Percentiles rank a stretch among this genome's conserved stretches.
Evolutionary conservation across 2,888 invertebrate species (phyloP).

Genomic region (Drosophila nr. perissopoda): DNA sequence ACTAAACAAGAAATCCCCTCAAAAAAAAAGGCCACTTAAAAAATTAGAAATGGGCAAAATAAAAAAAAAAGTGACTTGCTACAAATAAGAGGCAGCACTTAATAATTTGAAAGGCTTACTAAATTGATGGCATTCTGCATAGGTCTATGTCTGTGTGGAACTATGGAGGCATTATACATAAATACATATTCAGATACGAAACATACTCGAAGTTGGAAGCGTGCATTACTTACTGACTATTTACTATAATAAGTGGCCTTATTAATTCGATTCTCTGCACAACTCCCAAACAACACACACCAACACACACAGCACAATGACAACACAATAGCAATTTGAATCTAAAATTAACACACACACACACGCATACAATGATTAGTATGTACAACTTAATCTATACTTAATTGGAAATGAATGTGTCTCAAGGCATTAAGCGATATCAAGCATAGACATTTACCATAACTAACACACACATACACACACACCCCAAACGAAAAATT

Average conservation of each 20-base stretch:
- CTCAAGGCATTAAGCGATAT: conserved; percentile 30
- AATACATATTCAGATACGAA: conserved; percentile 16
- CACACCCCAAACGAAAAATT: conserved; percentile 13
- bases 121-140: conserved; percentile 10
- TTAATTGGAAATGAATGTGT: conserved; percentile 31
- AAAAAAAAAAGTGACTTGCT: conserved; percentile 40
- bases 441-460: conserved; percentile 47
- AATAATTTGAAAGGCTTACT: conserved; percentile 11
- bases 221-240: conserved; percentile 54
- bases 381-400: conserved; percentile 25
- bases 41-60: not conserved
- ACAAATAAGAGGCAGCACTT: conserved; percentile 1
- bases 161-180: conserved; percentile 1
- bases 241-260: conserved; percentile 73
- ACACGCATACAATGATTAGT: conserved; percentile 8
- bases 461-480: conserved; percentile 9
- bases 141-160: not conserved
- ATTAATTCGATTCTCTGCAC: conserved; percentile 61
- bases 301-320: conserved; percentile 17
- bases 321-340: conserved; percentile 22
- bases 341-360: conserved; percentile 8
- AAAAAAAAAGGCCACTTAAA: conserved; percentile 56
- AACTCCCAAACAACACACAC: conserved; percentile 18
- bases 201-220: conserved; percentile 43
- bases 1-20: conserved; percentile 1